Base-by-base conservation (phyloP, 2,888 invertebrate species). In the Abscondita cerata region DNA sequence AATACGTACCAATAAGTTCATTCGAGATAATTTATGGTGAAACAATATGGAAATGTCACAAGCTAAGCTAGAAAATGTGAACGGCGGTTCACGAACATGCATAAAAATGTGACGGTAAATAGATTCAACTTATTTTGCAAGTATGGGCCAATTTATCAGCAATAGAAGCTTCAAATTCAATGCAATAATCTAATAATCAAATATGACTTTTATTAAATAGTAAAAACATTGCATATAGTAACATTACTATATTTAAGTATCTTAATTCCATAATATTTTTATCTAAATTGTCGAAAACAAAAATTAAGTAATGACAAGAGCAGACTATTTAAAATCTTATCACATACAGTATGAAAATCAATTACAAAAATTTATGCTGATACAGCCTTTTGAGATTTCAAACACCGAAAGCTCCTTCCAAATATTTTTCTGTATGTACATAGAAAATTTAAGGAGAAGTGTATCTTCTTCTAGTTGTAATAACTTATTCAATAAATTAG, bases 381-480 rank as follows among this genome's bases (percentile, higher is more conserved):
- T 61, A 66, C 61, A 66, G 66, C 64, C 66, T 66, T 59, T 56
- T 48, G 56, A 57, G 61, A 64, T 63, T 55, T 40, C 13, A 44
- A 53, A 55, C 51, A 55, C 55, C 48, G 44, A 50, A 55, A 55
- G 54, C 18, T 46, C 36, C 34, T 36, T 51, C 34, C 18, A 16
- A 48, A 48, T 33, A 48, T 5, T 33, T 12, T 12, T 12, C 41
- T 9, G 9, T 38, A 12, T 46, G 15, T 54, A 19, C 25, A 36
- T 9, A 15, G 5, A 46, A n/a, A 1, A 25, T 25, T 25, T 40
- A 40, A 13, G 6, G 11, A 15, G 25, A 12, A 12, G 15, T n/a
- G n/a, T 18, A 20, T n/a, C 47, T 20, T 31, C 8, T 18, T 51
- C 8, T 4, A 51, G 19, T 16, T 6, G 5, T 25, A 31, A 53